Conservation (phyloP, 1,140 invertebrate genomes). For the Sarcophaga bullata region DNA sequence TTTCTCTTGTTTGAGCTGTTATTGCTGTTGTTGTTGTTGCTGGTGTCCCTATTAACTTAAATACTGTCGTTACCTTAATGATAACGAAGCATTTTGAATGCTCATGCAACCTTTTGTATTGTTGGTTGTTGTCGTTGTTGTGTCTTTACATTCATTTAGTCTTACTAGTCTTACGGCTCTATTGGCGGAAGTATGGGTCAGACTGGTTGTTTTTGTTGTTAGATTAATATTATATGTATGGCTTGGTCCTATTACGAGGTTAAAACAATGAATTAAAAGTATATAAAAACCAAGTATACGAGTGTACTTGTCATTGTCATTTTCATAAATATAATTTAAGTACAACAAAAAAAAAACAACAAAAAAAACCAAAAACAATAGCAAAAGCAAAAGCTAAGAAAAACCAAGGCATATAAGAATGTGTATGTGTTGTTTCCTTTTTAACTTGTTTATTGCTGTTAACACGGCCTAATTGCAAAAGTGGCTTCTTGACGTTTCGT, state of each 20-base stretch:
- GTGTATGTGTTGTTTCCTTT: not conserved
- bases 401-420: not conserved
- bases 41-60: conserved; percentile 37
- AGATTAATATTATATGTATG: not conserved
- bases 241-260: conserved; percentile 15
- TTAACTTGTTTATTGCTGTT: conserved; percentile 47
- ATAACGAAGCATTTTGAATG: not conserved
- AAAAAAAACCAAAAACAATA: not conserved
- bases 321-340: conserved; percentile 36
- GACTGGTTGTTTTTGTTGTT: not conserved
- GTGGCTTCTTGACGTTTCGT: conserved; percentile 18
- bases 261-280: conserved; percentile 35
- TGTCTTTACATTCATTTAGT: too few relatives aligned
- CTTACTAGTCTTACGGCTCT: not conserved
- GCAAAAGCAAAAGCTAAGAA: not conserved
- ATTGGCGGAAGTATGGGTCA: not conserved
- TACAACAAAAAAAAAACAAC: not conserved
- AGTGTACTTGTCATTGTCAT: not conserved
- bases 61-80: conserved; percentile 38
- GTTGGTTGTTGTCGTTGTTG: not conserved
- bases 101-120: conserved; percentile 4
- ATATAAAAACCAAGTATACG: conserved; percentile 19
- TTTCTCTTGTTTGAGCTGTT: too few relatives aligned
- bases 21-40: not conserved
- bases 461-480: conserved; percentile 55